Evolutionary conservation across 2,888 invertebrate species (phyloP).

Genomic region (Odontothrips loti): DNA sequence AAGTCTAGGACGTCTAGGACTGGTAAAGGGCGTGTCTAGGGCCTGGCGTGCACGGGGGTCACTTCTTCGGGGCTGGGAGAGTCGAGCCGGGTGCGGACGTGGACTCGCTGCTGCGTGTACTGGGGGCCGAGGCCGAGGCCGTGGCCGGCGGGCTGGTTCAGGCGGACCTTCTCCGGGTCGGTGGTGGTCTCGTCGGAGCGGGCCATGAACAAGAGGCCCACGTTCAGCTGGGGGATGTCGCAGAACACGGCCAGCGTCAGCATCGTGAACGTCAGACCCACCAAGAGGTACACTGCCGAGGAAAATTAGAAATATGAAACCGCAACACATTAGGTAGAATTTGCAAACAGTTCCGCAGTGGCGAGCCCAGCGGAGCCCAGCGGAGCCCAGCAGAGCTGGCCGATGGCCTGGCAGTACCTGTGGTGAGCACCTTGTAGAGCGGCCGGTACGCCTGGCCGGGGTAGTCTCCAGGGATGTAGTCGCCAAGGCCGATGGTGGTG

Average conservation of each 20-base stretch:
- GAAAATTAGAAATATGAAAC: conserved; percentile 40
- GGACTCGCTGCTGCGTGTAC: conserved; percentile 51
- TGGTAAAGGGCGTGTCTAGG: conserved; percentile 35
- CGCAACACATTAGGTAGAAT: no score
- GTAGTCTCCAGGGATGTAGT: conserved; percentile 81
- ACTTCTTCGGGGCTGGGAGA: conserved; percentile 68
- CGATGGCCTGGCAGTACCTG: conserved; percentile 55
- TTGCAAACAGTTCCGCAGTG: no score
- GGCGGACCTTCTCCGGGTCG: conserved; percentile 64
- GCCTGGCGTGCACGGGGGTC: conserved; percentile 57
- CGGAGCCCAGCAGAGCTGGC: no score
- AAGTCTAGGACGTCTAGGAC: neutral
- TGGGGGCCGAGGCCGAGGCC: conserved; percentile 48
- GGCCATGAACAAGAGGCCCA: conserved; percentile 72
- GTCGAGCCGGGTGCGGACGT: conserved; percentile 56
- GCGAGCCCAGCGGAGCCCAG: no score
- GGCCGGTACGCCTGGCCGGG: conserved; percentile 71
- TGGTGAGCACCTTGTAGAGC: conserved; percentile 76
- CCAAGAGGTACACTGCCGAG: conserved; percentile 66
- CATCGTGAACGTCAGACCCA: conserved; percentile 81
- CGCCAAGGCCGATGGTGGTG: conserved; percentile 84
- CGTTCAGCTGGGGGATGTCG: conserved; percentile 82
- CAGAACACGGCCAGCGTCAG: conserved; percentile 77
- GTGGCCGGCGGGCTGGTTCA: conserved; percentile 53
- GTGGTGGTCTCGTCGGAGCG: conserved; percentile 52